A percentile compares a stretch with the other conserved stretches of the same genome.
phyloP scores from a whole-genome alignment of 2,797 vertebrate genomes.

The Eupleurogrammus muticus region DNA sequence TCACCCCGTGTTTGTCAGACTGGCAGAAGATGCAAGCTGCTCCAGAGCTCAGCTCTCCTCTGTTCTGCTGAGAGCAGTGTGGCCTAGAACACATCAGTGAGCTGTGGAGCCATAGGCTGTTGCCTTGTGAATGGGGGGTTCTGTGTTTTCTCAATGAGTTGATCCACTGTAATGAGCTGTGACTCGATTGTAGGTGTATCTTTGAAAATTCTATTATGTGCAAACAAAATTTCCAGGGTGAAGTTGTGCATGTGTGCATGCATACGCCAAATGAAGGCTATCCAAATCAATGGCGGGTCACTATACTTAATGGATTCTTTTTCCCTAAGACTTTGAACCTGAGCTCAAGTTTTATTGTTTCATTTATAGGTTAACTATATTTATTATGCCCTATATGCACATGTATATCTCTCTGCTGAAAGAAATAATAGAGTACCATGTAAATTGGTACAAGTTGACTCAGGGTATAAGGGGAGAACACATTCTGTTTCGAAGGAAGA shows the following conservation, averaged over 20 bases:
- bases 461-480: conserved; percentile 37
- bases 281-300: conserved; percentile 6
- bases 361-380: conserved; percentile 20
- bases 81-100: conserved; percentile 60
- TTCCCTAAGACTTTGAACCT: neutral
- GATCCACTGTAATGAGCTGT: conserved; percentile 24
- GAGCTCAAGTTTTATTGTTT: conserved; percentile 1
- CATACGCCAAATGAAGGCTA: neutral
- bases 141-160: conserved; percentile 59
- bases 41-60: conserved; percentile 35
- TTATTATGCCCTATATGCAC: conserved; percentile 14
- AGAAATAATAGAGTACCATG: conserved; percentile 27
- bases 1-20: conserved; percentile 43
- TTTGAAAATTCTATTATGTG: conserved; percentile 16
- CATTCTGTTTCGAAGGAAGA: conserved; percentile 41
- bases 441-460: conserved; percentile 40
- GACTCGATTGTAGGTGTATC: neutral
- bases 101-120: conserved; percentile 38
- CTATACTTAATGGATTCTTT: neutral
- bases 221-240: neutral
- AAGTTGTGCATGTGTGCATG: neutral
- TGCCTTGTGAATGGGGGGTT: conserved; percentile 58
- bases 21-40: conserved; percentile 50
- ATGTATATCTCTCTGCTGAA: conserved; percentile 26
- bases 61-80: conserved; percentile 56